phyloP scores from a whole-genome alignment of 1,140 invertebrate species.

The Leucophenga varia region DNA sequence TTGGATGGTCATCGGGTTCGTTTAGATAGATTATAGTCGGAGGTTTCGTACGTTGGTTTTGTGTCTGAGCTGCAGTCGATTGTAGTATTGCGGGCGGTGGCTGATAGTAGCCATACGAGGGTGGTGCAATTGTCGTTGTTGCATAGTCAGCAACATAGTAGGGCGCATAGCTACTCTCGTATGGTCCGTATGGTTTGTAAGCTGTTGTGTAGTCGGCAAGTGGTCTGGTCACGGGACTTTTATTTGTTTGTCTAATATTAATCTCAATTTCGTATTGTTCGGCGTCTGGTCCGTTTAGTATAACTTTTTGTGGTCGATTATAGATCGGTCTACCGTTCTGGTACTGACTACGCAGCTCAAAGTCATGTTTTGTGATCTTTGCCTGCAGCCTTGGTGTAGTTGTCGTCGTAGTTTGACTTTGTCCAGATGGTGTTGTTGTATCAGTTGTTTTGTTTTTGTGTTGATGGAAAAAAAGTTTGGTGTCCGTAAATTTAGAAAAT shows the following conservation, averaged over 20 bases:
- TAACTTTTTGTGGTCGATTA: constrained; percentile 39
- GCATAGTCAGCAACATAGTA: constrained; percentile 30
- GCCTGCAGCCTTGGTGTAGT: constrained; percentile 20
- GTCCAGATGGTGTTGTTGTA: too few species aligned
- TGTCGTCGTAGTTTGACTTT: not conserved
- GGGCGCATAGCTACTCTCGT: constrained; percentile 31
- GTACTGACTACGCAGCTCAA: constrained; percentile 38
- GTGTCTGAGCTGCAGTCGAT: constrained; percentile 5
- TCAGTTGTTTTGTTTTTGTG: constrained; percentile 8
- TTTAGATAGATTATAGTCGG: constrained; percentile 50
- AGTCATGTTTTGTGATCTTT: constrained; percentile 28
- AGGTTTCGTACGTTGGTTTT: constrained; percentile 37
- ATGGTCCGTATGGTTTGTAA: constrained; percentile 29
- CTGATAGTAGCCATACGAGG: constrained; percentile 26
- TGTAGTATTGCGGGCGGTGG: constrained; percentile 10
- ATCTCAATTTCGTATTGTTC: constrained; percentile 55
- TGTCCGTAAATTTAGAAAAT: too few species aligned
- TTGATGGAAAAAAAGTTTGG: constrained; percentile 17
- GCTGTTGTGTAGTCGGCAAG: constrained; percentile 32
- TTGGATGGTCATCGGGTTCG: constrained; percentile 32
- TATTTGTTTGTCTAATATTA: constrained; percentile 53
- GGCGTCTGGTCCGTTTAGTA: constrained; percentile 38
- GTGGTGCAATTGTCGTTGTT: constrained; percentile 33
- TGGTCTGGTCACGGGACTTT: constrained; percentile 25
- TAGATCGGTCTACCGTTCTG: constrained; percentile 27